Base-by-base conservation (phyloP, 2,888 invertebrate species). In the Octonoba sinensis region DNA sequence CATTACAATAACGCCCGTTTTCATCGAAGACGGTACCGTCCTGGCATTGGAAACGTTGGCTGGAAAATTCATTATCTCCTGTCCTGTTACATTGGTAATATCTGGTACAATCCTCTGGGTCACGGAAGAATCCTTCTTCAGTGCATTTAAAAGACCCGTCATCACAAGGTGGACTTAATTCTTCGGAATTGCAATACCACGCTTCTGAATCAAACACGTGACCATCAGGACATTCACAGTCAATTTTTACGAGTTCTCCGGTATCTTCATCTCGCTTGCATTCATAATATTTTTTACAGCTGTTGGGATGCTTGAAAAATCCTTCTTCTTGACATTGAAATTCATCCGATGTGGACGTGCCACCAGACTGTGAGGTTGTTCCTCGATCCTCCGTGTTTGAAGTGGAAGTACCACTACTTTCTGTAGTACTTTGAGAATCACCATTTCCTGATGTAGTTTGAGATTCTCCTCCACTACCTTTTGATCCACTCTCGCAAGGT, bases 111-210 rank as follows among this genome's bases (percentile, higher is more conserved):
- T 86, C 83, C 66, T 83, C 82, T 44, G 86, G 85, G 76, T 86
- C 79, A 13, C 83, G 64, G 78, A 85, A 86, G 54, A 85, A 85
- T 8, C 86, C 86, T 67, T 85, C 85, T 47, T 77, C 75, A 46
- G 46, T 47, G 60, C 86, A 86, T 59, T 70, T 56, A 47, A 70
- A 79, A n/a, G 62, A 62, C 15, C 57, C 60, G 16, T 62, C 73
- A 8, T 81, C 64, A 47, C 79, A 81, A 3, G 79, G 73, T 8
- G 73, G 67, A 22, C 69, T 69, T 49, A 82, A 49, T 59, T 82
- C 82, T 15, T 66, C 60, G 12, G 71, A 71, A 72, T 84, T 85
- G 62, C 85, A 85, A 16, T 85, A 85, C 66, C 83, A 83, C 1
- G 79, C 82, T 12, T 77, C 77, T 59, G 83, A 79, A 57, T 85